Base-by-base conservation (phyloP, 2,797 vertebrate genomes). In the Pelobates cultripes region DNA sequence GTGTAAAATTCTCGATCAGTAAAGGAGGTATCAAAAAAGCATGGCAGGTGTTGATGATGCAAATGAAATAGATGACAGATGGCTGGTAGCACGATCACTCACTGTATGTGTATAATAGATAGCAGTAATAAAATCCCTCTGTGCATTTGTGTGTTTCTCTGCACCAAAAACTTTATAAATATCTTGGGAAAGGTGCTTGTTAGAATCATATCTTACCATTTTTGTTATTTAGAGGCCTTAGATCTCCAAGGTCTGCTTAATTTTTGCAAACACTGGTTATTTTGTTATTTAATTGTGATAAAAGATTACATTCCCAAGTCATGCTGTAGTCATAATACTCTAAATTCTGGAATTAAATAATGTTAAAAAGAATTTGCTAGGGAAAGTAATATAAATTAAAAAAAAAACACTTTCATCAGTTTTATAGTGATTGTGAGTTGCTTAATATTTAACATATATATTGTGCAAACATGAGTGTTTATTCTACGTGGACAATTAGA, bases 31-130 rank as follows among this genome's bases (percentile, higher is more conserved):
- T 94, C 94, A 95, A 96, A 97, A 95, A 97, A 96, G 95, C 94
- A 96, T 96, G 97, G 97, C 97, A 99, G 97, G 97, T 98, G 97
- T 97, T 97, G 96, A 95, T 92, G 95, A 98, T 98, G 97, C 96
- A 98, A 97, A 98, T 98, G 96, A 99, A 99, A 97, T 94, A 94
- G 96, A 97, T 97, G 97, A 97, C 97, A 99, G 97, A 99, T 99
- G 97, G 97, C 91, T 94, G 95, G 96, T 94, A 95, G 96, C 95
- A 93, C 91, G 91, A 96, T 96, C 96, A 93, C 96, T 97, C 96
- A 94, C 95, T 96, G 96, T 94, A 95, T 96, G 96, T 95, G 93
- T 96, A 96, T 97, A 97, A 99, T 98, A 96, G 96, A 97, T 96
- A 95, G 97, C 98, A 96, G 97, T 98, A 98, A 98, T 98, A 96